phyloP scores from a whole-genome alignment of 2,113 vertebrate genomes.

The Cavia porcellus region DNA sequence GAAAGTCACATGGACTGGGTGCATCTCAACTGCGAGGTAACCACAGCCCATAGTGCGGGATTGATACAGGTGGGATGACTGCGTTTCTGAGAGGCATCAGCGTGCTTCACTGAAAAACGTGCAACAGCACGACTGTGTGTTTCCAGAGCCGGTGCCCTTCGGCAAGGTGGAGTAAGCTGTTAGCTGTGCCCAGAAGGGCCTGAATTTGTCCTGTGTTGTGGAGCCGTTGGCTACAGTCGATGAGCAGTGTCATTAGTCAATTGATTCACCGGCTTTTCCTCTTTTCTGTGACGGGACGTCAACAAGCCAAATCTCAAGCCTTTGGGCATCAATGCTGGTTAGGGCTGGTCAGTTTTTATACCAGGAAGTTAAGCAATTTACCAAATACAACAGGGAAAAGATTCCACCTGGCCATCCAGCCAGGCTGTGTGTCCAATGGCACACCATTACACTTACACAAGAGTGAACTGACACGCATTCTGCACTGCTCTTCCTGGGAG shows the following conservation, averaged over 20 bases:
- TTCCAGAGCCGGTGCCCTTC: not conserved
- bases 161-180: not conserved
- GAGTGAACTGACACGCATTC: rapidly evolving
- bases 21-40: not conserved
- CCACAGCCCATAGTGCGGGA: not conserved
- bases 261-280: not conserved
- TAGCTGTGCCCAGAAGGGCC: not conserved
- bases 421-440: rapidly evolving
- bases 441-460: not conserved
- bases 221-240: not conserved
- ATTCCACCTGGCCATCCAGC: not conserved
- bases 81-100: not conserved
- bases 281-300: not conserved
- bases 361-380: rapidly evolving
- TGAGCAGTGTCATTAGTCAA: not conserved
- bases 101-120: not conserved
- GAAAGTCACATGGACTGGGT: not conserved
- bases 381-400: not conserved
- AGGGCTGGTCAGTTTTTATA: not conserved
- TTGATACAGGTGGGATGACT: not conserved
- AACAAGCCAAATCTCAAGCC: not conserved
- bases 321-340: rapidly evolving
- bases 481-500: not conserved
- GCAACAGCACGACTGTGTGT: too few relatives aligned
- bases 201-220: not conserved